Evolutionary conservation across 1,140 invertebrate species (phyloP).

Genomic region (Caenorhabditis tropicalis): DNA sequence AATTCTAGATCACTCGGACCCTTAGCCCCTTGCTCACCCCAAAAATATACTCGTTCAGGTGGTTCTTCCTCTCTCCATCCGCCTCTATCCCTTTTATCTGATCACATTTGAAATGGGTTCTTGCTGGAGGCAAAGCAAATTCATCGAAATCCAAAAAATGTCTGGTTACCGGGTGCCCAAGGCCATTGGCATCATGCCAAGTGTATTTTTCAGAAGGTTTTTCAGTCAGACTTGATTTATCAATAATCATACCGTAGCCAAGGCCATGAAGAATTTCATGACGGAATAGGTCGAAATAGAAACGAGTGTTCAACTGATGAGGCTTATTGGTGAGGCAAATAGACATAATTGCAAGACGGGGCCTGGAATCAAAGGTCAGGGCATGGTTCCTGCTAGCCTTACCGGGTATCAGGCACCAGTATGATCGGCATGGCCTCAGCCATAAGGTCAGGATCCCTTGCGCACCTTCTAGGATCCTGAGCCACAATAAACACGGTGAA

Average conservation of each 20-base stretch:
- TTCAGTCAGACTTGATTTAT: background rate
- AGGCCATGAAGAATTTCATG: constrained; percentile 12
- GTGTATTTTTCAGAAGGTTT: background rate
- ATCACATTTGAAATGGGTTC: background rate
- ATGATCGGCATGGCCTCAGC: background rate
- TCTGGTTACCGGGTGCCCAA: background rate
- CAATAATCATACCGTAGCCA: background rate
- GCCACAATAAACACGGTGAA: background rate
- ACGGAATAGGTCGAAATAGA: constrained; percentile 12
- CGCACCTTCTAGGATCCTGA: background rate
- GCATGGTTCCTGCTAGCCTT: background rate
- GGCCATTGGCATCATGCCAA: background rate
- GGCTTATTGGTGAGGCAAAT: constrained; percentile 4
- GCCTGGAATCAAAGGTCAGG: background rate
- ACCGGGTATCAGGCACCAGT: background rate
- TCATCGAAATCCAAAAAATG: constrained; percentile 24
- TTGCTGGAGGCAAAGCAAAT: background rate
- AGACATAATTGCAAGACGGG: background rate
- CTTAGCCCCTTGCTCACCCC: background rate
- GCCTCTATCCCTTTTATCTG: background rate
- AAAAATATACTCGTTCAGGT: constrained; percentile 28
- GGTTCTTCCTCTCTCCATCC: constrained; percentile 15
- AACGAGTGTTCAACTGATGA: background rate
- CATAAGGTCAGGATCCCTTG: background rate
- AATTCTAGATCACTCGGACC: background rate